Conservation (phyloP, 2,113 vertebrate species). For the Mohoua ochrocephala region DNA sequence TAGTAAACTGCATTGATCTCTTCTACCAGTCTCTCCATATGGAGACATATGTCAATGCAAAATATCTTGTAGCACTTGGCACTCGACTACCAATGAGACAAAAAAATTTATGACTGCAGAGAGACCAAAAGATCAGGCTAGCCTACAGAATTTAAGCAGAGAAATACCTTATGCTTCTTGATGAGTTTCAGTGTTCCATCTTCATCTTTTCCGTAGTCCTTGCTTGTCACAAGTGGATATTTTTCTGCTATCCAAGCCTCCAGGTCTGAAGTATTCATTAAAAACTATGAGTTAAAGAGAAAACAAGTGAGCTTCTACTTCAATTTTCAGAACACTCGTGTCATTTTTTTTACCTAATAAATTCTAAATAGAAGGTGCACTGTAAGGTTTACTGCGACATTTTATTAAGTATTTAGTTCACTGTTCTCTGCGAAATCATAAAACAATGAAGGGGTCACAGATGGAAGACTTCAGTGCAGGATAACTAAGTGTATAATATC, state of each 20-base stretch:
- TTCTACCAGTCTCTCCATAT: background rate
- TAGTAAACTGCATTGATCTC: background rate
- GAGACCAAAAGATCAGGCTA: background rate
- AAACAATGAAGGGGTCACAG: background rate
- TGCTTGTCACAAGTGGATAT: conserved; percentile 67
- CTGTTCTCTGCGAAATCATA: background rate
- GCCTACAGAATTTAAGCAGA: background rate
- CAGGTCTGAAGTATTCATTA: conserved; percentile 81
- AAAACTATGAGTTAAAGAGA: conserved; percentile 67
- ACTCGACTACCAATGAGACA: background rate
- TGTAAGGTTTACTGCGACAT: background rate
- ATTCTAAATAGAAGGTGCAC: background rate
- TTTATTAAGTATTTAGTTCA: background rate
- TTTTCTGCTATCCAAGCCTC: conserved; percentile 79
- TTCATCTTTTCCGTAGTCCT: conserved; percentile 79
- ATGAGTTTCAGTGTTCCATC: conserved; percentile 75
- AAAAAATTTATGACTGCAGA: background rate
- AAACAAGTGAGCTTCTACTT: background rate
- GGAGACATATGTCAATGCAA: background rate
- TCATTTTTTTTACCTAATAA: background rate
- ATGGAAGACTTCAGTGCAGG: background rate
- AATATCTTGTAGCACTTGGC: background rate
- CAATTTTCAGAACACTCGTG: background rate
- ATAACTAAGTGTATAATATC: background rate
- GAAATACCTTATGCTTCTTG: conserved; percentile 81